Conservation (phyloP, 2,113 vertebrate species). For the Oreochromis spilurus region DNA sequence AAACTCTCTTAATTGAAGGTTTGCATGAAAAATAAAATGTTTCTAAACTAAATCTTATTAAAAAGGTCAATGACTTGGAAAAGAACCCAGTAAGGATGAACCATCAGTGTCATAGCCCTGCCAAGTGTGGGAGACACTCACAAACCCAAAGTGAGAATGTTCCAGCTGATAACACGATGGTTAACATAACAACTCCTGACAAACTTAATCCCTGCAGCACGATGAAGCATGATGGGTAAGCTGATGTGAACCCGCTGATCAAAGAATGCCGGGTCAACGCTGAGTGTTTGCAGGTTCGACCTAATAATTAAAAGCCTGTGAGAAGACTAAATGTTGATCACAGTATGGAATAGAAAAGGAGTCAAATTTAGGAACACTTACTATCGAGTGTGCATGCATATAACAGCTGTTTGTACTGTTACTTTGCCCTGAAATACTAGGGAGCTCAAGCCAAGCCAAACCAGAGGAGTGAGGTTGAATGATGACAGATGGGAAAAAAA, state of each 20-base stretch:
- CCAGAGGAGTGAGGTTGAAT: neutral
- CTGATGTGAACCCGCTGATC: constrained; percentile 48
- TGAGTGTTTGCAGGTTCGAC: constrained; percentile 20
- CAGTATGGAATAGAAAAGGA: neutral
- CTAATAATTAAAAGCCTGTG: neutral
- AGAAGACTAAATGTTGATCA: neutral
- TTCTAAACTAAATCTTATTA: neutral
- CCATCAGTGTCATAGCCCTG: neutral
- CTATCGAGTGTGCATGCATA: neutral
- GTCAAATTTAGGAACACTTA: neutral
- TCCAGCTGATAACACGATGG: constrained; percentile 41
- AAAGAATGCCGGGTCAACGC: constrained; percentile 42
- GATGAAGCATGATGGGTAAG: constrained; percentile 57
- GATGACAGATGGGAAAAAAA: constrained; percentile 34
- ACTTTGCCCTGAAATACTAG: neutral
- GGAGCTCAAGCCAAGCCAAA: neutral
- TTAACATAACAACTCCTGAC: constrained; percentile 59
- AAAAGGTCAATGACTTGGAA: constrained; percentile 11
- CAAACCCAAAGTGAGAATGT: neutral
- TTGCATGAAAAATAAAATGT: neutral
- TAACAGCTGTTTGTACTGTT: constrained; percentile 31
- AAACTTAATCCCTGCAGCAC: constrained; percentile 59
- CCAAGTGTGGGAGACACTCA: neutral
- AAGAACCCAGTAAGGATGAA: neutral
- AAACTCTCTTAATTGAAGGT: neutral